Percentiles rank a stretch among this genome's conserved stretches.
Evolutionary conservation across 2,888 invertebrate genomes (phyloP).

Genomic region (Lagria hirta): DNA sequence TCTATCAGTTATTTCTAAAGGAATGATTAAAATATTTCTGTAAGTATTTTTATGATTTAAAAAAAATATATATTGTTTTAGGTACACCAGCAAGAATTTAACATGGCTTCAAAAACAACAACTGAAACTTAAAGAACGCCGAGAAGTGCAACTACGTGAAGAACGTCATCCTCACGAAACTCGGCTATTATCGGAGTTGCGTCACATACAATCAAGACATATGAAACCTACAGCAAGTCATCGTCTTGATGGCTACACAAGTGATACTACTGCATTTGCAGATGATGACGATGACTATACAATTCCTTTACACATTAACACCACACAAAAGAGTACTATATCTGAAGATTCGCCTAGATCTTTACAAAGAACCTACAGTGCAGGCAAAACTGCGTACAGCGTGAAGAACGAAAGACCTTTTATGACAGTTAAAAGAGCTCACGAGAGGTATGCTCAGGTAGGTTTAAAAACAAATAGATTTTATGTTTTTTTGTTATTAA

Average conservation of each 20-base stretch:
- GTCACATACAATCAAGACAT: constrained; percentile 55
- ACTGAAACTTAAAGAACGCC: constrained; percentile 74
- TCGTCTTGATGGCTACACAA: constrained; percentile 73
- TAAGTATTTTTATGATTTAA: not conserved
- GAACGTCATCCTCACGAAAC: constrained; percentile 72
- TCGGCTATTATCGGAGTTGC: constrained; percentile 61
- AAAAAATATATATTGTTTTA: constrained; percentile 26
- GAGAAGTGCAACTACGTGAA: constrained; percentile 72
- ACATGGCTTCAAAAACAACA: constrained; percentile 85
- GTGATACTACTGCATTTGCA: constrained; percentile 76
- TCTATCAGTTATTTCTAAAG: too few relatives aligned
- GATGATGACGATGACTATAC: constrained; percentile 74
- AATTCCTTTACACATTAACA: constrained; percentile 71
- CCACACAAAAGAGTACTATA: constrained; percentile 42
- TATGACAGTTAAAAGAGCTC: constrained; percentile 62
- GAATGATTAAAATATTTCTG: too few relatives aligned
- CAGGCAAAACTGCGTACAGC: constrained; percentile 38
- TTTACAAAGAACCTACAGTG: constrained; percentile 26
- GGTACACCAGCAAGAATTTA: constrained; percentile 52
- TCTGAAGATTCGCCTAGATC: constrained; percentile 17
- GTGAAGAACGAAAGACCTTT: constrained; percentile 62
- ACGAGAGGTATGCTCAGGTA: constrained; percentile 52
- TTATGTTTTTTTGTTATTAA: constrained; percentile 6
- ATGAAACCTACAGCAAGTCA: constrained; percentile 54
- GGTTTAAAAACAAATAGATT: constrained; percentile 5